Evolutionary conservation across 2,113 vertebrate genomes (phyloP), one percentile per base, ranked within the genome.

Genomic region (Corythornis madagascariensis): DNA sequence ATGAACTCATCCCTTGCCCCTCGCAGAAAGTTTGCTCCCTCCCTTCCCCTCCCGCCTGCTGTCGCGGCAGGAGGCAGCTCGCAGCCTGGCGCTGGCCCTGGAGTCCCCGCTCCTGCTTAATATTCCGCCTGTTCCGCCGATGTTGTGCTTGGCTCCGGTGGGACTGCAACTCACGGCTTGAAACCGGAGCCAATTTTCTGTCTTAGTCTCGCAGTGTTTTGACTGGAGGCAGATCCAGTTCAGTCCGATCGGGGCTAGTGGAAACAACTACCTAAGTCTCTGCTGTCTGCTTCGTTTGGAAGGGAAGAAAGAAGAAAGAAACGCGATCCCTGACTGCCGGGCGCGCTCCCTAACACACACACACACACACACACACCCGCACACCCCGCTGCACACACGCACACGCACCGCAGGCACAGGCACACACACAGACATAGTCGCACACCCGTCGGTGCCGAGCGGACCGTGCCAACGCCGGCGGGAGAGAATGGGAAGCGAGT

Each of bases 211-310:
- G 56, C 96, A 93, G 97, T 98, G 98, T 98, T 98, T 97, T 98
- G 98, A 98, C 98, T 98, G 97, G 98, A 98, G 97, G 97, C 98
- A 98, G 98, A 97, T 96, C 97, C 97, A 97, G 97, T 97, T 95
- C 96, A 97, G 97, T 91, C 98, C 97, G 95, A 97, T 93, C 95
- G 83, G 94, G 97, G 96, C 96, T 92, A 73, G 95, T 96, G 97
- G 97, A 97, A 98, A 97, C 97, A 97, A 97, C 97, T 95, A 94
- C 97, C 95, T 64, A 81, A 97, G 97, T 94, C 95, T 96, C 93
- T 28, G 95, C 95, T 84, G 96, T 75, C 92, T 88, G 52, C 81
- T 70, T 72, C 67, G 67, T 73, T 92, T 17, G 79, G 96, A 94
- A 94, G 91, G 89, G 92, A 88, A 95, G 96, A 80, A 90, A 52